A percentile compares a stretch with the other conserved stretches of the same genome.
Conservation (phyloP, 2,797 vertebrate genomes). For the Ciconia nigra region DNA sequence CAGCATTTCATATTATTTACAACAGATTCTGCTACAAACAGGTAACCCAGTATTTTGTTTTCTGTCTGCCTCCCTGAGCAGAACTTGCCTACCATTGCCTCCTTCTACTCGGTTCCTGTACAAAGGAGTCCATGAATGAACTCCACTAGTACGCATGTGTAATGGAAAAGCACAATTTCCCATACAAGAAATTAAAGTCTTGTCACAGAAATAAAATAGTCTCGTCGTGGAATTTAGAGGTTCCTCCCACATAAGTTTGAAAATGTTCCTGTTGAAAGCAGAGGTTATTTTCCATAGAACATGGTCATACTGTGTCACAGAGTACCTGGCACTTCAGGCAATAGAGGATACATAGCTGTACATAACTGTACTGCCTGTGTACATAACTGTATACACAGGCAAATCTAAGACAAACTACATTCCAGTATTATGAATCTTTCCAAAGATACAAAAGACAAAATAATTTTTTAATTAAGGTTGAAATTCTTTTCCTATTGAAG, state of each 20-base stretch:
- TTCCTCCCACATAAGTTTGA: not conserved
- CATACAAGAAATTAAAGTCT: not conserved
- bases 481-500: not conserved
- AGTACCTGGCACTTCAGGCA: not conserved
- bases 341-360: not conserved
- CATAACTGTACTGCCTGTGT: too few relatives aligned
- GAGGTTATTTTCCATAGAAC: not conserved
- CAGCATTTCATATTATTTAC: not conserved
- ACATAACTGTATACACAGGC: accelerated
- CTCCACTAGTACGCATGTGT: not conserved
- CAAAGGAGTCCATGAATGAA: not conserved
- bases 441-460: not conserved
- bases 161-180: not conserved
- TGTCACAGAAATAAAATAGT: not conserved
- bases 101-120: not conserved
- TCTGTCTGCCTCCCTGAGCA: not conserved
- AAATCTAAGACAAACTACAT: not conserved
- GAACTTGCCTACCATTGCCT: not conserved
- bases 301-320: not conserved
- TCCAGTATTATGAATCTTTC: not conserved
- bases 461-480: not conserved
- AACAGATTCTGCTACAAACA: not conserved
- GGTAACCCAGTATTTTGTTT: not conserved
- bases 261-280: not conserved
- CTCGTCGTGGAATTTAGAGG: not conserved